phyloP scores from a whole-genome alignment of 2,888 invertebrate genomes.

The Timema podura region DNA sequence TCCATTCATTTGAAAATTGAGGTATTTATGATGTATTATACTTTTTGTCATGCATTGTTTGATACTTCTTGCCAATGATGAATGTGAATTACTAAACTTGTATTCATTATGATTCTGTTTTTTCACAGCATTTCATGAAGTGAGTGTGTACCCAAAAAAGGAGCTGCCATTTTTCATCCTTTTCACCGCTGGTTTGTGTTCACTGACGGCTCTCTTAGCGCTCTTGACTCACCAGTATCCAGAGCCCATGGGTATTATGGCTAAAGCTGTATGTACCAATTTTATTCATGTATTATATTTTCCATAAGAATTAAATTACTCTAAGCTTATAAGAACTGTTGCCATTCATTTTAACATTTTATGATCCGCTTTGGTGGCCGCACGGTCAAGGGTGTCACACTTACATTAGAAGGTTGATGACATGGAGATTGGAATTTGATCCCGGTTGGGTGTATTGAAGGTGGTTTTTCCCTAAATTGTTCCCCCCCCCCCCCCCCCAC shows the following conservation, averaged over 20 bases:
- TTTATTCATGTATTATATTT: too few species aligned
- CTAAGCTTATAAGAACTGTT: too few species aligned
- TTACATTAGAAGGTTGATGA: too few species aligned
- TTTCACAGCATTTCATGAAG: conserved; percentile 71
- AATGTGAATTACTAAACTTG: not conserved
- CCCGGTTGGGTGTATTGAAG: too few species aligned
- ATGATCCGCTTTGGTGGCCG: too few species aligned
- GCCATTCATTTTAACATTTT: too few species aligned
- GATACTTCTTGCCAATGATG: not conserved
- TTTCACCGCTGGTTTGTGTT: conserved; percentile 87
- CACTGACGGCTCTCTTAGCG: conserved; percentile 84
- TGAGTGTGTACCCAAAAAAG: conserved; percentile 90
- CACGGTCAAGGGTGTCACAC: too few species aligned
- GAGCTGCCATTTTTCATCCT: conserved; percentile 88
- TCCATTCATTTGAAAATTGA: too few species aligned
- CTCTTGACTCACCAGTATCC: conserved; percentile 89
- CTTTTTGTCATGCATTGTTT: not conserved
- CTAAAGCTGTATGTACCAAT: conserved; percentile 56
- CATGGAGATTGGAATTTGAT: too few species aligned
- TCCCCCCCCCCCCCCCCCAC: too few species aligned
- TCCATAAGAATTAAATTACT: too few species aligned
- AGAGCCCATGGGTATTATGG: conserved; percentile 79
- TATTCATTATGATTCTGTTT: conserved; percentile 19
- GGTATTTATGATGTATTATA: not conserved
- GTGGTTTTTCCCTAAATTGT: too few species aligned